Base-by-base conservation (phyloP, 1,140 invertebrate genomes). In the Drosophila ironensis region DNA sequence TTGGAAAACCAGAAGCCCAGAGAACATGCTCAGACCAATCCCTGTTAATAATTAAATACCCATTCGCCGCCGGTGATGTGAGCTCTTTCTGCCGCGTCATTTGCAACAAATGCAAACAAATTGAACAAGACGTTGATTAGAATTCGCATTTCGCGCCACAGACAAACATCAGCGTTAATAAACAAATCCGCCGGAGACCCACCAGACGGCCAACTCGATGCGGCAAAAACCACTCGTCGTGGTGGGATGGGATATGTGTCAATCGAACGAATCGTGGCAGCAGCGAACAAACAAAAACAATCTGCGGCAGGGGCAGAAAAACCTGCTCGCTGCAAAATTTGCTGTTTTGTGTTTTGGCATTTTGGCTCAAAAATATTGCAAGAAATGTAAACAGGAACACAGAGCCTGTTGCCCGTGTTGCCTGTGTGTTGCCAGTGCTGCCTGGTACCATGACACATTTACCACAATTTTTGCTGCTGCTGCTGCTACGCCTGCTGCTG, bases 351-450 rank as follows among this genome's bases (percentile, higher is more conserved):
- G 54, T 59, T 69, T 54, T 37, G 57, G 47, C 50, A 61, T 57
- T 75, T 41, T 61, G 19, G 52, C 38, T 54, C 41, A 16, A 71
- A 37, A 71, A 56, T 76, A 77, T 72, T 81, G 77, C 78, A 63
- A 77, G 78, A 82, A 77, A 82, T 84, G 73, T 72, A 82, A 82
- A 77, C 77, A 82, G 77, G 77, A 82, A 82, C 78, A 82, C 78
- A 81, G 42, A 77, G 59, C 20, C 57, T 41, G 45, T 30, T 41
- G 50, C 47, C 46, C 30, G 30, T n/a, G 47, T 28, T 51, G 27
- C 6, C 27, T n/a, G n/a, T n/a, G n/a, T n/a, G n/a, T n/a, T n/a
- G n/a, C n/a, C n/a, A n/a, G n/a, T n/a, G n/a, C 46, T 38, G 22
- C 14, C 37, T 54, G 72, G 64, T 60, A 70, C 47, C 66, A 59